phyloP scores from a whole-genome alignment of 2,888 invertebrate genomes.

The Ectemnius lituratus region DNA sequence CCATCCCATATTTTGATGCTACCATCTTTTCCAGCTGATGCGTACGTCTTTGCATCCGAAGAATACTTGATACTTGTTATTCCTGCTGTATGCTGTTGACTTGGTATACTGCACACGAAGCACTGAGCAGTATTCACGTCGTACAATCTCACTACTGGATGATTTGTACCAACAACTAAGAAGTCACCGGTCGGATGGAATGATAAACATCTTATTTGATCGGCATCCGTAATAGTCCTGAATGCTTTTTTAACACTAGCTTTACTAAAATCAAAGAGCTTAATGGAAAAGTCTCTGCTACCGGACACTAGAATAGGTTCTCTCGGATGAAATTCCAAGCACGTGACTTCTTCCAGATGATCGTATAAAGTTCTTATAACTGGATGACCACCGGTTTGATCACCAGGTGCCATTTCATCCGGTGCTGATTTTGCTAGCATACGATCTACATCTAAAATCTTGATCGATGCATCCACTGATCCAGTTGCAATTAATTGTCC shows the following conservation, averaged over 20 bases:
- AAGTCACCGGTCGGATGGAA: slow-evolving; percentile 98
- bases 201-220: slow-evolving; percentile 92
- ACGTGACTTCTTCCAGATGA: slow-evolving; percentile 98
- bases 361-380: slow-evolving; percentile 98
- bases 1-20: slow-evolving; percentile 98
- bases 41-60: slow-evolving; percentile 86
- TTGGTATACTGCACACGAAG: slow-evolving; percentile 94
- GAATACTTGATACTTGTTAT: slow-evolving; percentile 89
- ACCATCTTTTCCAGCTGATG: slow-evolving; percentile 94
- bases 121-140: slow-evolving; percentile 97
- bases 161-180: slow-evolving; percentile 94
- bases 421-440: slow-evolving; percentile 99
- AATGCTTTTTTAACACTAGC: slow-evolving; percentile 99
- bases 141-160: slow-evolving; percentile 93
- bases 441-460: slow-evolving; percentile 99
- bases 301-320: slow-evolving; percentile 97
- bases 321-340: slow-evolving; percentile 96
- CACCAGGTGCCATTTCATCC: slow-evolving; percentile 89
- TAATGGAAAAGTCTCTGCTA: slow-evolving; percentile 94
- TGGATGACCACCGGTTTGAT: slow-evolving; percentile 96
- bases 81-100: slow-evolving; percentile 88
- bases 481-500: slow-evolving; percentile 98
- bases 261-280: slow-evolving; percentile 98
- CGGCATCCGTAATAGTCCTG: slow-evolving; percentile 96
- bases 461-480: slow-evolving; percentile 98